Percentiles rank a stretch among this genome's conserved stretches.
These are phyloP conservation scores for Leptopilina myrica DNA, from an alignment of 2,888 invertebrate species.

Conservation along the genomic window DNA sequence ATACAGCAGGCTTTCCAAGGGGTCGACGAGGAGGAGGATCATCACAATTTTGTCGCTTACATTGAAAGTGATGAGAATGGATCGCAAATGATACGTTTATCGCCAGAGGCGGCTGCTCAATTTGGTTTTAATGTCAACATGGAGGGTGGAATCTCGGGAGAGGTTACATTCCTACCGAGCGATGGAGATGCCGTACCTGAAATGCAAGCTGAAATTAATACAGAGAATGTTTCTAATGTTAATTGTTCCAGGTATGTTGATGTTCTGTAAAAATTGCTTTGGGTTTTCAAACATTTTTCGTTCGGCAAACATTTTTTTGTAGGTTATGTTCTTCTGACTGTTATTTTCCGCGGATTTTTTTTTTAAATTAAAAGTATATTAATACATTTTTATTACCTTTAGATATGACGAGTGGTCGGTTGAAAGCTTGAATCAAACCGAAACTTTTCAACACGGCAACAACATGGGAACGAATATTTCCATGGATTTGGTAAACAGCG, in stretches of 20 bases:
- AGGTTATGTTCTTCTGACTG: not conserved
- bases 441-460: not conserved
- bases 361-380: too few species aligned
- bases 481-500: not conserved
- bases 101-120: conserved; percentile 72
- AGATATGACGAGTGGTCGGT: not conserved
- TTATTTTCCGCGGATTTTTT: too few species aligned
- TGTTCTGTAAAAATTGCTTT: not conserved
- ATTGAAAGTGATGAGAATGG: conserved; percentile 67
- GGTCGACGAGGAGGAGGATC: conserved; percentile 65
- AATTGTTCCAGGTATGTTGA: not conserved
- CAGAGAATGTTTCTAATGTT: not conserved
- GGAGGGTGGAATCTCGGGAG: not conserved
- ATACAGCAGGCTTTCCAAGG: conserved; percentile 72
- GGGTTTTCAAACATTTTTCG: too few species aligned
- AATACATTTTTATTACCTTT: not conserved
- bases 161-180: conserved; percentile 1
- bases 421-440: not conserved
- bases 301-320: not conserved
- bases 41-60: conserved; percentile 68
- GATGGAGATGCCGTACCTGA: not conserved
- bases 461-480: not conserved
- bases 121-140: conserved; percentile 63
- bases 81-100: conserved; percentile 72
- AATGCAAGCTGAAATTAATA: not conserved